Evolutionary conservation across 2,888 invertebrate species (phyloP), one percentile per base, ranked within the genome.

Genomic region (Chloromyia formosa): DNA sequence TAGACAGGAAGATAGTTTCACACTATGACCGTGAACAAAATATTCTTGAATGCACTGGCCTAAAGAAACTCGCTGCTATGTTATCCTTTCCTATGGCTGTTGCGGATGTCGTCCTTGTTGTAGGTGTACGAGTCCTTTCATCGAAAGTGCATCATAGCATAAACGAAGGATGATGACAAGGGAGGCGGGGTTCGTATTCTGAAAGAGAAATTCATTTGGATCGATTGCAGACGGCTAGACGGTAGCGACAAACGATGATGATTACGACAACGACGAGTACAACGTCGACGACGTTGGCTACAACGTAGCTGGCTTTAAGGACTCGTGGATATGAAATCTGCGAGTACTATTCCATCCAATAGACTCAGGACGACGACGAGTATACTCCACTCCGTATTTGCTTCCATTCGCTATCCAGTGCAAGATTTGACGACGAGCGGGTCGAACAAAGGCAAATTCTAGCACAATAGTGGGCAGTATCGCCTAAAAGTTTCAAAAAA

Each of bases 211-310:
- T 71, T 56, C 71, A 40, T 58, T 71, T 64, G 74, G 74, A 74
- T 74, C 74, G 74, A 74, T 74, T 74, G 74, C 74, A 74, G 74
- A 74, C 74, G 74, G 74, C 74, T 74, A 74, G 74, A 74, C 74
- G 62, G 49, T 62, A 74, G 54, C 35, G 74, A 74, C 74, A 74
- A 74, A 74, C 74, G 62, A 54, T 54, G 73, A 73, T 73, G 54
- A 74, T 74, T 74, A 74, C 64, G 54, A 54, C 72, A 58, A 60
- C 60, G 73, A 54, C 45, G 49, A 74, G 10, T 22, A 54, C 53
- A 14, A 69, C 23, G 35, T n/a, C 49, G 68, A 22, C 22, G 20
- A 60, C 23, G 14, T 22, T 22, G 45, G 45, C 69, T 54, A 54
- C 69, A 16, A 53, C 35, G 69, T 71, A 40, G 56, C 40, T 49